Percentiles rank a stretch among this genome's conserved stretches.
These are phyloP conservation scores for Morone saxatilis DNA, from an alignment of 2,113 vertebrate genomes.

Conservation along the genomic window DNA sequence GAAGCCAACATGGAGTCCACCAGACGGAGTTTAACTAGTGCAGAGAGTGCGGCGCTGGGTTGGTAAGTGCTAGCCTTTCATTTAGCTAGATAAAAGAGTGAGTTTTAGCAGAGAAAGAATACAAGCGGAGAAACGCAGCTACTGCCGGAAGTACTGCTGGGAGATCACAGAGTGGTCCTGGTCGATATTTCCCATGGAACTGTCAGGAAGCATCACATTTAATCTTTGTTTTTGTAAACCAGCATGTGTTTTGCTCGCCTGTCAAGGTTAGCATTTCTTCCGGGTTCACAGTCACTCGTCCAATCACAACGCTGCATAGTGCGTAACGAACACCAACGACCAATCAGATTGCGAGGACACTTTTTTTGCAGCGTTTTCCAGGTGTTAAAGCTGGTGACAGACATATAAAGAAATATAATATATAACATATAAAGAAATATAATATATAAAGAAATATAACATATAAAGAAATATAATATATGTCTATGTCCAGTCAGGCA, in stretches of 20 bases:
- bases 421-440: too few species aligned
- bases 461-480: too few species aligned
- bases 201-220: fast-evolving
- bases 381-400: neutral
- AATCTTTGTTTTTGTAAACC: fast-evolving
- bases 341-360: conserved; percentile 36
- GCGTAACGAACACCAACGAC: neutral
- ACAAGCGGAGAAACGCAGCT: neutral
- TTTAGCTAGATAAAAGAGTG: neutral
- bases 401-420: too few species aligned
- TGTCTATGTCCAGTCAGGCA: too few species aligned
- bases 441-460: too few species aligned
- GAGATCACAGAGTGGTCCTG: too few species aligned
- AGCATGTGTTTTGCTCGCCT: conserved; percentile 2
- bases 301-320: conserved; percentile 53
- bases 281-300: conserved; percentile 38
- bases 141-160: neutral
- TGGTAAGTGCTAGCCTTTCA: neutral
- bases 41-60: neutral
- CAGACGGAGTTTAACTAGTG: neutral
- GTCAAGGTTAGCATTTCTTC: conserved; percentile 68
- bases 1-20: neutral
- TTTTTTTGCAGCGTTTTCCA: too few species aligned
- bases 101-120: neutral
- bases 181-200: neutral